phyloP scores from a whole-genome alignment of 2,113 vertebrate genomes.

The Alosa alosa region DNA sequence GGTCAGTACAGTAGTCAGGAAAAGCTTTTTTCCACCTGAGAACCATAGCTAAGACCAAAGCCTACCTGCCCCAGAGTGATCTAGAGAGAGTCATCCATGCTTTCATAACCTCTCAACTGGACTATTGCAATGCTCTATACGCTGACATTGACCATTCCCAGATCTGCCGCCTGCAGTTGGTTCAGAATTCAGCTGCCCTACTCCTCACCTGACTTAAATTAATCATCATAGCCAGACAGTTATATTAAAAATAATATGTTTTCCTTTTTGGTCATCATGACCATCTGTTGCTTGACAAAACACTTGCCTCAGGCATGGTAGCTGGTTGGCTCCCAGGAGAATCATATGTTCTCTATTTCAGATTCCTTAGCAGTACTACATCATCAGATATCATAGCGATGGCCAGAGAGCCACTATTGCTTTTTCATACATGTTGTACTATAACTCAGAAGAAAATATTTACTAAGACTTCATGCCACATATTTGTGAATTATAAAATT shows the following conservation, averaged over 20 bases:
- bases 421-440: neutral
- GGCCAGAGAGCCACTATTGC: slow-evolving; percentile 50
- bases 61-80: too few relatives aligned
- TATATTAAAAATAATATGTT: slow-evolving; percentile 79
- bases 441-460: neutral
- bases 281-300: slow-evolving; percentile 75
- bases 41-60: too few relatives aligned
- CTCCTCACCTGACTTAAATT: slow-evolving; percentile 67
- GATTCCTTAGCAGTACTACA: slow-evolving; percentile 55
- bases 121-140: too few relatives aligned
- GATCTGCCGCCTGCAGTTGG: too few relatives aligned
- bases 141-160: too few relatives aligned
- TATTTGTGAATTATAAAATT: neutral
- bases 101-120: too few relatives aligned
- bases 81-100: too few relatives aligned
- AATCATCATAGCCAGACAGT: slow-evolving; percentile 81
- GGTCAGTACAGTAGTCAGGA: too few relatives aligned
- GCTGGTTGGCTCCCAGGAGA: slow-evolving; percentile 69
- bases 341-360: slow-evolving; percentile 77
- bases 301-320: slow-evolving; percentile 65
- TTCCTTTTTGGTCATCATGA: slow-evolving; percentile 71
- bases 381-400: slow-evolving; percentile 73
- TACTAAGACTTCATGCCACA: neutral
- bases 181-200: too few relatives aligned
- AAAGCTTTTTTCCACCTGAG: too few relatives aligned